phyloP scores from a whole-genome alignment of 2,113 vertebrate species.

The Neolamprologus fasciatus region DNA sequence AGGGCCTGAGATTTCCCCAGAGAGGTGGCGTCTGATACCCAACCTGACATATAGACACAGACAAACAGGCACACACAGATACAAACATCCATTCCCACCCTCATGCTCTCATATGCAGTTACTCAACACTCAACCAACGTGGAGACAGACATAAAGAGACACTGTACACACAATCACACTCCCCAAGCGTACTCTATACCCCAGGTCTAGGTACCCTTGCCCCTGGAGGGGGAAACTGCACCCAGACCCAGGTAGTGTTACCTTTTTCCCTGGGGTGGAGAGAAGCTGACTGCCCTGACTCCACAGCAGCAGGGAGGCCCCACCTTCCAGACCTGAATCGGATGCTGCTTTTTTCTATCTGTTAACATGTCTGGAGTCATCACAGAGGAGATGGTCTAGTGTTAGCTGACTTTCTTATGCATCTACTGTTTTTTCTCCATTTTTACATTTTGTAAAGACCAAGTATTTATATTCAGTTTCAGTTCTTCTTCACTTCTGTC shows the following conservation, averaged over 20 bases:
- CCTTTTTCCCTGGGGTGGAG: neutral
- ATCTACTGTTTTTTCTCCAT: neutral
- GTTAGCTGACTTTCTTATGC: neutral
- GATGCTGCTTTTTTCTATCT: neutral
- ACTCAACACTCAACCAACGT: neutral
- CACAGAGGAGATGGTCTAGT: neutral
- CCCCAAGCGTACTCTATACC: neutral
- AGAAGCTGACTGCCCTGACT: neutral
- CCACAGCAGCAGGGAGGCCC: neutral
- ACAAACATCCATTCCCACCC: neutral
- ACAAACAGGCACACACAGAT: neutral
- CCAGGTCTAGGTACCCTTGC: neutral
- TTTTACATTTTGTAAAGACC: neutral
- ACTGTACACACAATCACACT: neutral
- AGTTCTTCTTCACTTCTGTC: neutral
- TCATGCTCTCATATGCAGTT: neutral
- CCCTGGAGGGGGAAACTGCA: neutral
- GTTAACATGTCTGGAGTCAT: neutral
- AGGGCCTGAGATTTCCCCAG: neutral
- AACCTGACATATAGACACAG: fast-evolving
- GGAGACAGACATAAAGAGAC: neutral
- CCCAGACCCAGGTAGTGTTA: neutral
- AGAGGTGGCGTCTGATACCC: neutral
- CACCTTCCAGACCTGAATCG: neutral
- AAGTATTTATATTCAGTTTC: neutral